These are phyloP conservation scores for Callimorpha dominula DNA, from an alignment of 2,888 invertebrate species.

Conservation along the genomic window DNA sequence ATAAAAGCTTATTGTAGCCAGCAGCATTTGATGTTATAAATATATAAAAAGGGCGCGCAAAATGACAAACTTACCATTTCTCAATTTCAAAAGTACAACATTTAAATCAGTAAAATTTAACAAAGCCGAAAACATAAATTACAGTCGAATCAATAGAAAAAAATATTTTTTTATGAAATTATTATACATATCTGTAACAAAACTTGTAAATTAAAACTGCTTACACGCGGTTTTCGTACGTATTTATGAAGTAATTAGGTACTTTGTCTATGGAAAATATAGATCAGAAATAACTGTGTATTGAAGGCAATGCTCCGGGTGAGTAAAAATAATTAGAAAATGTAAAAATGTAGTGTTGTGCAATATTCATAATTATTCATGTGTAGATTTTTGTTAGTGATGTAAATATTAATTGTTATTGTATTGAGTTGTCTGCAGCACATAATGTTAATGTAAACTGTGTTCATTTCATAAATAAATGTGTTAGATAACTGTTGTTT, in stretches of 20 bases:
- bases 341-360: slow-evolving; percentile 48
- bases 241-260: not conserved
- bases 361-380: slow-evolving; percentile 37
- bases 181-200: too few species aligned
- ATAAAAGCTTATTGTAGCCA: not conserved
- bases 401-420: slow-evolving; percentile 52
- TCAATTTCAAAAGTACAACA: not conserved
- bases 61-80: not conserved
- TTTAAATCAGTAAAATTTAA: not conserved
- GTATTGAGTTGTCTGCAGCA: slow-evolving; percentile 62
- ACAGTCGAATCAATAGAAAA: too few species aligned
- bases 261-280: slow-evolving; percentile 22
- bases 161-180: too few species aligned
- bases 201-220: too few species aligned
- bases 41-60: not conserved
- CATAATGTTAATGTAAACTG: slow-evolving; percentile 74
- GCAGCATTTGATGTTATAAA: not conserved
- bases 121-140: not conserved
- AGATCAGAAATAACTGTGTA: slow-evolving; percentile 47
- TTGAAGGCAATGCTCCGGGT: slow-evolving; percentile 54
- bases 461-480: slow-evolving; percentile 83
- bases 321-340: slow-evolving; percentile 51
- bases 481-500: slow-evolving; percentile 66
- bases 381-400: slow-evolving; percentile 42
- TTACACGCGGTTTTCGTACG: too few species aligned